Evolutionary conservation across 2,113 vertebrate species (phyloP).

Genomic region (Rhinopomastus cyanomelas): DNA sequence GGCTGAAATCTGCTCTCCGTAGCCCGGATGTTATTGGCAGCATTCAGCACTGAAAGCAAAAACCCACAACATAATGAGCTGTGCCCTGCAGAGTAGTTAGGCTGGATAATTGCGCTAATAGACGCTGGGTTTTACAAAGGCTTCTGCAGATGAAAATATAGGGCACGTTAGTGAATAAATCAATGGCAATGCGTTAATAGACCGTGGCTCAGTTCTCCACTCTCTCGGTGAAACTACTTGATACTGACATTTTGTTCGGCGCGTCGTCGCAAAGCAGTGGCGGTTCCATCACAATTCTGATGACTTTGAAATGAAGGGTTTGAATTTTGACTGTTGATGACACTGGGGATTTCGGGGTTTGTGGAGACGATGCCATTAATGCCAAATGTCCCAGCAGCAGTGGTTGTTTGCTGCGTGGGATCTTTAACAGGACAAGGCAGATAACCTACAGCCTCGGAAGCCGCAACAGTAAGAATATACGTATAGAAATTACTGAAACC

Average conservation of each 20-base stretch:
- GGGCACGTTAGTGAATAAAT: constrained; percentile 31
- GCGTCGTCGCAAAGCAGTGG: constrained; percentile 48
- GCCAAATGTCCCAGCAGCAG: background rate
- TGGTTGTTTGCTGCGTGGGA: background rate
- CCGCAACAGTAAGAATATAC: background rate
- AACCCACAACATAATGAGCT: background rate
- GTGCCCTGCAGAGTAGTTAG: background rate
- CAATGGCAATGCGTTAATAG: constrained; percentile 39
- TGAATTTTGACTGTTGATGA: constrained; percentile 22
- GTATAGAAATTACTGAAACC: no score
- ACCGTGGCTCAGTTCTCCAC: background rate
- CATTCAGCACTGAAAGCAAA: background rate
- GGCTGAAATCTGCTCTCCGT: background rate
- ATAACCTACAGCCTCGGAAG: background rate
- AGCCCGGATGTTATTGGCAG: background rate
- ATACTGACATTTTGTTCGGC: constrained; percentile 39
- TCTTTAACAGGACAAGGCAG: background rate
- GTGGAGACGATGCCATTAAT: background rate
- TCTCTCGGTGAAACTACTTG: constrained; percentile 20
- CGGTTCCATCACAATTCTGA: background rate
- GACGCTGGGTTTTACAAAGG: constrained; percentile 6
- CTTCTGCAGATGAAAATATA: constrained; percentile 29
- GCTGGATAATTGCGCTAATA: constrained; percentile 22
- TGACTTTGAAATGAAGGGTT: constrained; percentile 21
- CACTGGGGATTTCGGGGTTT: constrained; percentile 11